These are phyloP conservation scores for Lasioglossum albipes DNA, from an alignment of 1,140 invertebrate species.

Conservation along the genomic window DNA sequence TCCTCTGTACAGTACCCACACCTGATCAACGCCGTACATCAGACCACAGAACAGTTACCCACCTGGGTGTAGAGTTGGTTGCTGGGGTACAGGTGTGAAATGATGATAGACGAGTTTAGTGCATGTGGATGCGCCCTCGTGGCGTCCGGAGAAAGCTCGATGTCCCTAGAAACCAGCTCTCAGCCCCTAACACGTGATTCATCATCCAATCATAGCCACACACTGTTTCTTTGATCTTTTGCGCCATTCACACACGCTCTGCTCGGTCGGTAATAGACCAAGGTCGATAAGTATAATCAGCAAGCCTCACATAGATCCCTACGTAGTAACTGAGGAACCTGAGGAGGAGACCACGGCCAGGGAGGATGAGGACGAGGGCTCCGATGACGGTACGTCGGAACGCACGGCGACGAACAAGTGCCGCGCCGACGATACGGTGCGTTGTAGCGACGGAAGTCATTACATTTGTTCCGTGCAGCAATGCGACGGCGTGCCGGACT, in stretches of 20 bases:
- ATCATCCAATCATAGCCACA: not conserved
- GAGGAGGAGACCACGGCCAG: not conserved
- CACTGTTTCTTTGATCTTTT: not conserved
- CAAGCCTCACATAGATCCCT: not conserved
- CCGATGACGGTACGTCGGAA: constrained; percentile 38
- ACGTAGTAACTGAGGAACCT: not conserved
- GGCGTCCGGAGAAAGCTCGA: too few relatives aligned
- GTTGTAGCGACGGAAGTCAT: constrained; percentile 74
- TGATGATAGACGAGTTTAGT: too few relatives aligned
- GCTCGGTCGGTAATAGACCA: not conserved
- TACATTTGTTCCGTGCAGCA: constrained; percentile 75
- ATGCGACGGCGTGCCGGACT: constrained; percentile 80
- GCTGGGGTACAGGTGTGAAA: too few relatives aligned
- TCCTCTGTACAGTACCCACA: not conserved
- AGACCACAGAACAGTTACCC: not conserved
- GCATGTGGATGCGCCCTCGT: too few relatives aligned
- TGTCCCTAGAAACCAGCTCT: not conserved
- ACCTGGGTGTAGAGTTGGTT: too few relatives aligned
- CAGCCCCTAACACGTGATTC: too few relatives aligned
- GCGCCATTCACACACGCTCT: not conserved
- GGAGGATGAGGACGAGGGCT: not conserved
- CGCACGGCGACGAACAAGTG: constrained; percentile 67
- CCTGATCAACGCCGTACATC: not conserved
- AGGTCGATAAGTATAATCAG: not conserved
- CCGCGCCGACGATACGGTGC: constrained; percentile 77